phyloP scores from a whole-genome alignment of 2,888 invertebrate species.

The Thalpophila matura region DNA sequence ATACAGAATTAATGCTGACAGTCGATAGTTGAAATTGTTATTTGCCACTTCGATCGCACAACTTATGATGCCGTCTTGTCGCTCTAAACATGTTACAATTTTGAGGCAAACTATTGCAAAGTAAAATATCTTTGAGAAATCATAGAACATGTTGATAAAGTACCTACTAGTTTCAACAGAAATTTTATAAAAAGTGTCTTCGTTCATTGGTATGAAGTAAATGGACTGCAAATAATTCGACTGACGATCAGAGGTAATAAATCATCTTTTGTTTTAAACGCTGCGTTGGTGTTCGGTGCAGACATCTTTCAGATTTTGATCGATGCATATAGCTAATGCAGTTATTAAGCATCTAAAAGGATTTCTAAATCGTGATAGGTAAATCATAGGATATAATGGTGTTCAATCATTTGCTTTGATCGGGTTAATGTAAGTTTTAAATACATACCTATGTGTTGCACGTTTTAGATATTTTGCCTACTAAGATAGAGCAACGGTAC shows the following conservation, averaged over 20 bases:
- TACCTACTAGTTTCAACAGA: neutral
- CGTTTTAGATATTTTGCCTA: too few species aligned
- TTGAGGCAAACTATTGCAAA: conserved; percentile 36
- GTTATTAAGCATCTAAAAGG: conserved; percentile 17
- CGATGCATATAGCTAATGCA: conserved; percentile 58
- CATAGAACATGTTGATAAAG: conserved; percentile 15
- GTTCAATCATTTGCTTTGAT: neutral
- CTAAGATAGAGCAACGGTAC: too few species aligned
- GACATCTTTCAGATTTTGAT: conserved; percentile 63
- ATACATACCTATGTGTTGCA: too few species aligned
- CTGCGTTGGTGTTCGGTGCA: conserved; percentile 42
- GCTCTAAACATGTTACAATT: conserved; percentile 37
- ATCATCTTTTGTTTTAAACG: conserved; percentile 73
- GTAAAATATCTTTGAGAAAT: conserved; percentile 34
- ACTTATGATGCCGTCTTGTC: conserved; percentile 62
- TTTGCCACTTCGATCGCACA: conserved; percentile 75
- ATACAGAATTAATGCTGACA: conserved; percentile 69
- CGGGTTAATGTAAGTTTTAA: too few species aligned
- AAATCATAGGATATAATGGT: neutral
- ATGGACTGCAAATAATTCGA: conserved; percentile 25
- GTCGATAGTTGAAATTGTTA: conserved; percentile 72
- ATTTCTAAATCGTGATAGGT: conserved; percentile 31
- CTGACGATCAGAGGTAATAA: conserved; percentile 58
- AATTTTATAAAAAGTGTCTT: conserved; percentile 7
- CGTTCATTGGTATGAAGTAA: conserved; percentile 5